Evolutionary conservation across 2,888 invertebrate species (phyloP).

Genomic region (Brachypterus glaber): DNA sequence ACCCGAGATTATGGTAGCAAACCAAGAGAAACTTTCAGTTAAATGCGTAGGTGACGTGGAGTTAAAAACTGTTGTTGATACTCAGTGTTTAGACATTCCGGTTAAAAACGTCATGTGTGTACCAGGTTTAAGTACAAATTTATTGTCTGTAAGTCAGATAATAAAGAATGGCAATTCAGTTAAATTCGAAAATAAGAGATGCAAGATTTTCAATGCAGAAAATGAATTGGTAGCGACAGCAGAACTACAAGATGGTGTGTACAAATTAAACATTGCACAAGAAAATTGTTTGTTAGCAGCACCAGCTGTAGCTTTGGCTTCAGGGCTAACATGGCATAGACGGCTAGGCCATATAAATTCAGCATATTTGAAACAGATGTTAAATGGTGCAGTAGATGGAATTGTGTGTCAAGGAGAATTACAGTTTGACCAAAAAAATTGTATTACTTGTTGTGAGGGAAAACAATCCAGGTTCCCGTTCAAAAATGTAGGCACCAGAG

Average conservation of each 20-base stretch:
- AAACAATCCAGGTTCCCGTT: slow-evolving; percentile 16
- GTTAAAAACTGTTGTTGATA: slow-evolving; percentile 13
- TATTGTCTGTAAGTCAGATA: slow-evolving; percentile 15
- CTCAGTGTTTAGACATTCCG: background rate
- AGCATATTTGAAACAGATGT: slow-evolving; percentile 12
- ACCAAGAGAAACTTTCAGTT: slow-evolving; percentile 7
- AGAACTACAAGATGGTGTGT: slow-evolving; percentile 18
- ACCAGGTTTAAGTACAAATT: background rate
- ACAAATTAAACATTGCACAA: slow-evolving; percentile 15
- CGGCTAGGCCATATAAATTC: slow-evolving; percentile 17
- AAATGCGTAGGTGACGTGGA: slow-evolving; percentile 17
- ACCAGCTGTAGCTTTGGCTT: background rate
- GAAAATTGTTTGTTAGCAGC: background rate
- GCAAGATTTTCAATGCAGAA: slow-evolving; percentile 20
- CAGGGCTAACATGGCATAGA: slow-evolving; percentile 17
- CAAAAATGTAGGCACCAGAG: slow-evolving; percentile 13
- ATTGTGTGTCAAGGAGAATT: background rate
- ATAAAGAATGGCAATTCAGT: slow-evolving; percentile 22
- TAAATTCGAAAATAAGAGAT: slow-evolving; percentile 18
- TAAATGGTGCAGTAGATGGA: slow-evolving; percentile 5
- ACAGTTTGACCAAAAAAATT: background rate
- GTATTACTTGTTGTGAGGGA: slow-evolving; percentile 4
- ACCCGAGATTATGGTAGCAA: slow-evolving; percentile 17
- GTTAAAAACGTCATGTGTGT: background rate
- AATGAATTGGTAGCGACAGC: slow-evolving; percentile 18